These are phyloP conservation scores for Stylophora pistillata DNA, from an alignment of 64 coral and sea anemone species.

Conservation along the genomic window DNA sequence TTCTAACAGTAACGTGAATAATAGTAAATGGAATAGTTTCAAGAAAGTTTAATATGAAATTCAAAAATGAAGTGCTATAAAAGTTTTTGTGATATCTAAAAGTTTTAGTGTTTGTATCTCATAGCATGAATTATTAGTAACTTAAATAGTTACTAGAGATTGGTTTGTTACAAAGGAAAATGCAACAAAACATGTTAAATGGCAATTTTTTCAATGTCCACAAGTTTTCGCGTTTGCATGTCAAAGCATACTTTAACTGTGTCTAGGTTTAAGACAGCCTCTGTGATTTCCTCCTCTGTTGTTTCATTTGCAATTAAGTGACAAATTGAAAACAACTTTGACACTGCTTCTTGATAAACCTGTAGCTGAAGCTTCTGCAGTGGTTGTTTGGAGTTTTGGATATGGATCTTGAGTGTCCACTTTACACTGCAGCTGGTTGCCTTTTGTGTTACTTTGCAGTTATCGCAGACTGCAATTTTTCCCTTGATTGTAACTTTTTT, in stretches of 20 bases:
- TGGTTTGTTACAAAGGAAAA: slow-evolving; percentile 32
- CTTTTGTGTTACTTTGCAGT: slow-evolving; percentile 77
- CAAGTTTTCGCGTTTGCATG: no score
- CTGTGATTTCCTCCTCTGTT: slow-evolving; percentile 24
- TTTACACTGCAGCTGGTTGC: slow-evolving; percentile 37
- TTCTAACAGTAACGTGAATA: slow-evolving; percentile 11
- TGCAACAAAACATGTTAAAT: slow-evolving; percentile 27
- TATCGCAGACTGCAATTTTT: slow-evolving; percentile 60
- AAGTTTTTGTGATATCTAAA: not conserved
- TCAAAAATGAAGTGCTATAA: not conserved
- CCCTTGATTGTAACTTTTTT: slow-evolving; percentile 76
- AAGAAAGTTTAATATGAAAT: slow-evolving; percentile 6
- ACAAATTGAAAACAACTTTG: slow-evolving; percentile 52
- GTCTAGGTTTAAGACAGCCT: slow-evolving; percentile 13
- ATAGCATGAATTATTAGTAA: not conserved
- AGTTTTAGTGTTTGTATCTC: not conserved
- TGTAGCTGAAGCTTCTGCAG: slow-evolving; percentile 32
- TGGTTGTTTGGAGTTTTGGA: slow-evolving; percentile 39
- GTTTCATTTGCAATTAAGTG: slow-evolving; percentile 37
- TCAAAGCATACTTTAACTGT: no score
- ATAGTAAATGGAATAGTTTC: slow-evolving; percentile 11
- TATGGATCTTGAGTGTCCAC: slow-evolving; percentile 63
- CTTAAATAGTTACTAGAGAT: slow-evolving; percentile 15
- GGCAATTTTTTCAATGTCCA: slow-evolving; percentile 19
- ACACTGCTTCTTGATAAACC: slow-evolving; percentile 35